Conservation (phyloP, 2,888 invertebrate species). For the Pseudeuparius sepicola region DNA sequence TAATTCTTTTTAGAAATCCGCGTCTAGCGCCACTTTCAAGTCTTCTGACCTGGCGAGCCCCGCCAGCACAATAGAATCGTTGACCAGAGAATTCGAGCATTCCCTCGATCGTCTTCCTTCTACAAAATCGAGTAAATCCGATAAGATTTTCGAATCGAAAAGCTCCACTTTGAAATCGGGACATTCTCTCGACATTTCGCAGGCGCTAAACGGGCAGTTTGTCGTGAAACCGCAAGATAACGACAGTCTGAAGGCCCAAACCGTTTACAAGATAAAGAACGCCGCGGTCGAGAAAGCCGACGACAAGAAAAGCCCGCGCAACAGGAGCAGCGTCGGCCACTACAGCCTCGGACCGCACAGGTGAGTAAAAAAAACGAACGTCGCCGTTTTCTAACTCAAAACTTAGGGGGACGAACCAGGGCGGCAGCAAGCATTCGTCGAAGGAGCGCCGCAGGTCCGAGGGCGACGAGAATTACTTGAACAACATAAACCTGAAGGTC, state of each 20-base stretch:
- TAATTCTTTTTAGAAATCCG: conserved; percentile 32
- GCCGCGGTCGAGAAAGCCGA: conserved; percentile 7
- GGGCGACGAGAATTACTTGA: conserved; percentile 67
- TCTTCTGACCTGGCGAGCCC: conserved; percentile 56
- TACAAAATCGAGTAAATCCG: conserved; percentile 18
- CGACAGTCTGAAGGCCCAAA: conserved; percentile 54
- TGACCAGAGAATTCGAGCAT: conserved; percentile 75
- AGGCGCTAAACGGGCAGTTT: conserved; percentile 45
- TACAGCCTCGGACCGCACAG: conserved; percentile 38
- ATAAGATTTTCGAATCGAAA: conserved; percentile 22
- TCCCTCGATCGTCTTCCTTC: conserved; percentile 49
- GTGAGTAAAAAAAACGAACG: conserved; percentile 25
- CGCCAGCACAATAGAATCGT: conserved; percentile 67
- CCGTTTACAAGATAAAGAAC: conserved; percentile 28
- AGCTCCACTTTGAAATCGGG: conserved; percentile 29
- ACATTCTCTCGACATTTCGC: conserved; percentile 36
- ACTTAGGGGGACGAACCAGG: conserved; percentile 31
- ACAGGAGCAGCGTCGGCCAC: conserved; percentile 39
- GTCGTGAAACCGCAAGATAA: conserved; percentile 56
- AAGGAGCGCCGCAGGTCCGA: conserved; percentile 69
- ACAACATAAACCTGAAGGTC: conserved; percentile 60
- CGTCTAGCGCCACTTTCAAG: conserved; percentile 29
- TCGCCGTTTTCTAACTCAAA: too few species aligned
- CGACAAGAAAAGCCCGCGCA: conserved; percentile 35
- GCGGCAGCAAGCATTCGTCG: conserved; percentile 28